These are phyloP conservation scores for Pantelozetes paolii DNA, from an alignment of 2,888 invertebrate genomes.

Conservation along the genomic window DNA sequence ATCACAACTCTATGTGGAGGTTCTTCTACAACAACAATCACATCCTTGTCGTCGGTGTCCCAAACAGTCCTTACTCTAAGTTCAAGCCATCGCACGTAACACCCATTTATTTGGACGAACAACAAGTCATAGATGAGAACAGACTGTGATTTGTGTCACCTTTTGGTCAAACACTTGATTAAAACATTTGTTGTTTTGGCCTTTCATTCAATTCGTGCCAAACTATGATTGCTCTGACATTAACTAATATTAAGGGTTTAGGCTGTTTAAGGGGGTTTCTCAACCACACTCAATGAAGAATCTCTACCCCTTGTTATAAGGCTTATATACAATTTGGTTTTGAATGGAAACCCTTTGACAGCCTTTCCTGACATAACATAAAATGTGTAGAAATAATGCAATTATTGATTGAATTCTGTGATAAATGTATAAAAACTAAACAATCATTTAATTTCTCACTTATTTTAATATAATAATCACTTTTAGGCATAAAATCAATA, in stretches of 20 bases:
- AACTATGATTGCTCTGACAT: not conserved
- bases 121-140: not conserved
- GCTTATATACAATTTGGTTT: too few relatives aligned
- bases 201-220: conserved; percentile 12
- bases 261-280: not conserved
- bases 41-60: conserved; percentile 57
- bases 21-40: conserved; percentile 57
- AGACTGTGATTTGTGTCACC: conserved; percentile 13
- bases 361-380: too few relatives aligned
- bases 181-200: not conserved
- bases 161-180: too few relatives aligned
- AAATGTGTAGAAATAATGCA: too few relatives aligned
- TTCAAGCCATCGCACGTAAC: conserved; percentile 28
- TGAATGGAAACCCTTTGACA: too few relatives aligned
- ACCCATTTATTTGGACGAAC: conserved; percentile 24
- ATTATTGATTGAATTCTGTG: conserved; percentile 7
- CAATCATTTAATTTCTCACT: not conserved
- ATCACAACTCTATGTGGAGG: conserved; percentile 60
- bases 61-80: conserved; percentile 49
- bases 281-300: not conserved
- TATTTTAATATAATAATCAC: not conserved
- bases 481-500: not conserved
- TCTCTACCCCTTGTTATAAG: too few relatives aligned
- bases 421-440: not conserved
- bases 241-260: not conserved